Conservation (phyloP, 2,797 vertebrate species). For the Glossophaga mutica region DNA sequence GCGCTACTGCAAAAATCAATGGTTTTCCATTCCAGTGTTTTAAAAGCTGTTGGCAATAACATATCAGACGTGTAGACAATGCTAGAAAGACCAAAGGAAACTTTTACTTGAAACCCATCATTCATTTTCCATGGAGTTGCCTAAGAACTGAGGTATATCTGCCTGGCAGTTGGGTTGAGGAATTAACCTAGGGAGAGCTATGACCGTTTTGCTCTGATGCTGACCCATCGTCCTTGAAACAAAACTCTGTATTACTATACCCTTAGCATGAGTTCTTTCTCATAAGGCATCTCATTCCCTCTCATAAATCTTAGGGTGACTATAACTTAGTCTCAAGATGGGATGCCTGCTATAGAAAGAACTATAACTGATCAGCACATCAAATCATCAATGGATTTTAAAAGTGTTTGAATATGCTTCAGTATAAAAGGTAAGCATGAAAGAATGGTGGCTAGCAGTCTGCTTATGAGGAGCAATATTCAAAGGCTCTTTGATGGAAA, state of each 20-base stretch:
- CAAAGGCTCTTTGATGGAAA: slow-evolving; percentile 59
- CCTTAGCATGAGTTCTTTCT: not conserved
- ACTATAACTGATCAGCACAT: not conserved
- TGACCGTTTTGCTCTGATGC: not conserved
- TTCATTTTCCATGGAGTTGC: slow-evolving; percentile 11
- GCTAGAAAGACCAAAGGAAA: not conserved
- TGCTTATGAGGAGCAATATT: slow-evolving; percentile 38
- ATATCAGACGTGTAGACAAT: not conserved
- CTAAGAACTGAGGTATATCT: not conserved
- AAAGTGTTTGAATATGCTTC: slow-evolving; percentile 39
- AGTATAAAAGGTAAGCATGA: slow-evolving; percentile 35
- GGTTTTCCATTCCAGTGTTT: not conserved
- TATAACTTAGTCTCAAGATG: slow-evolving; percentile 29
- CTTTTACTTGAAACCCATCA: not conserved
- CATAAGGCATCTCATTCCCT: not conserved
- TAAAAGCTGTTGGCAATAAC: not conserved
- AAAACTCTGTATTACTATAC: not conserved
- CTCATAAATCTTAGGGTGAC: slow-evolving; percentile 35
- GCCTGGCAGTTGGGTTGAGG: not conserved
- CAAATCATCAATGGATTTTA: slow-evolving; percentile 17
- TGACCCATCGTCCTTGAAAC: slow-evolving; percentile 38
- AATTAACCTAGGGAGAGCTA: not conserved
- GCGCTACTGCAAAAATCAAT: not conserved
- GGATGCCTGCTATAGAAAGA: not conserved
- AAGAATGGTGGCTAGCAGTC: slow-evolving; percentile 19